Conservation (phyloP, 2,113 vertebrate species). For the Ia io region DNA sequence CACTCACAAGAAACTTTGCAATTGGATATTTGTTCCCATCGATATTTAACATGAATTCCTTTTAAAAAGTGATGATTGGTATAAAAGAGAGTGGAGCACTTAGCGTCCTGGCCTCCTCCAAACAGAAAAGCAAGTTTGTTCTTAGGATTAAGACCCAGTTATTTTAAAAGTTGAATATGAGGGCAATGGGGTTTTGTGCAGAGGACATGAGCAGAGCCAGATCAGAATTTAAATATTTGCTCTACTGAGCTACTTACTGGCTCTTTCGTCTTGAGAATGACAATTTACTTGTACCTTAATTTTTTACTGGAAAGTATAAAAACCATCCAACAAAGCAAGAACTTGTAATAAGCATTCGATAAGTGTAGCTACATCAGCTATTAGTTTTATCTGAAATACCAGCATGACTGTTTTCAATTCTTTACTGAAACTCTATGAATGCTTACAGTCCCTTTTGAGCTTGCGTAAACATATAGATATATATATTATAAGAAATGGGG, state of each 20-base stretch:
- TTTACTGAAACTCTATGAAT: neutral
- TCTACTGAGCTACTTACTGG: neutral
- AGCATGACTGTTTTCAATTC: neutral
- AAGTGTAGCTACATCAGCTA: neutral
- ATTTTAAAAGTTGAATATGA: neutral
- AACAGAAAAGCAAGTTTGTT: neutral
- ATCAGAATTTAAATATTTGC: neutral
- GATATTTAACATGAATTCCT: neutral
- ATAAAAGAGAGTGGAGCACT: neutral
- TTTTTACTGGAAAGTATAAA: neutral
- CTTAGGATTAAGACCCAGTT: neutral
- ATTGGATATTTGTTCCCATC: neutral
- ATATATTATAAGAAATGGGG: neutral
- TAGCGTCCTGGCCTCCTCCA: neutral
- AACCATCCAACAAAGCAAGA: neutral
- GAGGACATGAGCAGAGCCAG: neutral
- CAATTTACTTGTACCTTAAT: neutral
- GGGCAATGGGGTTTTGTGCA: neutral
- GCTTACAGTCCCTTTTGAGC: neutral
- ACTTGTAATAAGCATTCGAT: neutral
- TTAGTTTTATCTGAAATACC: constrained; percentile 15
- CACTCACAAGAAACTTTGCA: neutral
- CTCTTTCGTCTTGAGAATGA: neutral
- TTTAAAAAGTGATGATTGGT: neutral
- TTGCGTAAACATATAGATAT: neutral